Evolutionary conservation across 1,140 invertebrate species (phyloP).

Genomic region (Drosophila mayri): DNA sequence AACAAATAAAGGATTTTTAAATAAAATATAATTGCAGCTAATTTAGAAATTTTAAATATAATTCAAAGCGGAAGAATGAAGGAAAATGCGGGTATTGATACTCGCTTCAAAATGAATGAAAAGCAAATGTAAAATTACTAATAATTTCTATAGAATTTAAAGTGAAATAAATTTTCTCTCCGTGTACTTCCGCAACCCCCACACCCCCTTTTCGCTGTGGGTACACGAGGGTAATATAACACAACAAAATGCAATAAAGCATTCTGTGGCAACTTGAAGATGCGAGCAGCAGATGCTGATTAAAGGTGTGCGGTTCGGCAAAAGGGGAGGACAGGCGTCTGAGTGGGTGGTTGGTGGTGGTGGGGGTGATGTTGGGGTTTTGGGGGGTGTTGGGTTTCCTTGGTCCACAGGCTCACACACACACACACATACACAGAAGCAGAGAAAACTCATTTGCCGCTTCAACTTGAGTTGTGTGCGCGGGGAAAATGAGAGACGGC

Average conservation of each 20-base stretch:
- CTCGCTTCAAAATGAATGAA: too few relatives aligned
- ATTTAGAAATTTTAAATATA: background rate
- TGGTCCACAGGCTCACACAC: constrained; percentile 21
- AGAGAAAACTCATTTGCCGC: constrained; percentile 77
- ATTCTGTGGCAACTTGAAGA: constrained; percentile 83
- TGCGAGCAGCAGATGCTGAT: constrained; percentile 83
- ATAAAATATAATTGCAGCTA: background rate
- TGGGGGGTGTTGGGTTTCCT: constrained; percentile 14
- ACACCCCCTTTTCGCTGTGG: constrained; percentile 21
- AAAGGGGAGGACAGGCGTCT: constrained; percentile 21
- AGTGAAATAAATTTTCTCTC: background rate
- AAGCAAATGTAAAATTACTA: background rate
- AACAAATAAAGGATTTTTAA: background rate
- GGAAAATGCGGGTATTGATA: too few relatives aligned
- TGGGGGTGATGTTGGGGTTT: background rate
- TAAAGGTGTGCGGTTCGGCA: constrained; percentile 77
- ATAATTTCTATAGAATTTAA: background rate
- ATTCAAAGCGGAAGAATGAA: too few relatives aligned
- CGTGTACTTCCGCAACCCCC: constrained; percentile 1
- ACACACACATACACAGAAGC: constrained; percentile 27
- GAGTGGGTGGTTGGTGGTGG: constrained; percentile 4
- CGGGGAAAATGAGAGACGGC: background rate
- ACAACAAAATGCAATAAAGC: constrained; percentile 84
- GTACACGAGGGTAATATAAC: constrained; percentile 81
- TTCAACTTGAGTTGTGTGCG: constrained; percentile 52